phyloP scores from a whole-genome alignment of 2,888 invertebrate species.

The Pachliopta kotzebuea region DNA sequence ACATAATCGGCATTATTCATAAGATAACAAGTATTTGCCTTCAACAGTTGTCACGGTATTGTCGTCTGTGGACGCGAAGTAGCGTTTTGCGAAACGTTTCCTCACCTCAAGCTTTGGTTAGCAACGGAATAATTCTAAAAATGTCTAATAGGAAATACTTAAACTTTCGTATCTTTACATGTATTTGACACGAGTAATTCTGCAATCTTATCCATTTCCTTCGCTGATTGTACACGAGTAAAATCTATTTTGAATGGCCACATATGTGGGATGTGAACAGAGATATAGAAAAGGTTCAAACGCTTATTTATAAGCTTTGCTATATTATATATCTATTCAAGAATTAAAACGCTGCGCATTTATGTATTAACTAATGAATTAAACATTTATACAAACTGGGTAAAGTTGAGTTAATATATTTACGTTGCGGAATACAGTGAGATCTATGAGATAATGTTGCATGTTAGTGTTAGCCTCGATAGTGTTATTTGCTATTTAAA shows the following conservation, averaged over 20 bases:
- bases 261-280: background rate
- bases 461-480: constrained; percentile 19
- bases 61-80: constrained; percentile 55
- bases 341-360: too few relatives aligned
- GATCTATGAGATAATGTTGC: constrained; percentile 14
- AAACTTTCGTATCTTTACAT: constrained; percentile 8
- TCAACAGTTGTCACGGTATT: constrained; percentile 69
- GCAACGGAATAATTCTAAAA: constrained; percentile 43
- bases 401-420: constrained; percentile 1
- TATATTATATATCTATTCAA: background rate
- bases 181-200: constrained; percentile 19
- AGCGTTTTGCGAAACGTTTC: constrained; percentile 74
- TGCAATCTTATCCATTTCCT: constrained; percentile 25
- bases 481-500: constrained; percentile 11
- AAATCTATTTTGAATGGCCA: background rate
- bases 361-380: background rate
- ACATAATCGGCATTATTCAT: constrained; percentile 80
- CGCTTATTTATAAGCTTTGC: background rate
- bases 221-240: background rate
- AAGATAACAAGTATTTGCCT: constrained; percentile 78
- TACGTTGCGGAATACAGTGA: background rate
- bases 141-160: constrained; percentile 46
- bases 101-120: constrained; percentile 53
- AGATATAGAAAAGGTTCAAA: background rate
- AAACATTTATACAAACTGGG: background rate